Conservation (phyloP, 2,797 vertebrate genomes). For the Sarcoramphus papa region DNA sequence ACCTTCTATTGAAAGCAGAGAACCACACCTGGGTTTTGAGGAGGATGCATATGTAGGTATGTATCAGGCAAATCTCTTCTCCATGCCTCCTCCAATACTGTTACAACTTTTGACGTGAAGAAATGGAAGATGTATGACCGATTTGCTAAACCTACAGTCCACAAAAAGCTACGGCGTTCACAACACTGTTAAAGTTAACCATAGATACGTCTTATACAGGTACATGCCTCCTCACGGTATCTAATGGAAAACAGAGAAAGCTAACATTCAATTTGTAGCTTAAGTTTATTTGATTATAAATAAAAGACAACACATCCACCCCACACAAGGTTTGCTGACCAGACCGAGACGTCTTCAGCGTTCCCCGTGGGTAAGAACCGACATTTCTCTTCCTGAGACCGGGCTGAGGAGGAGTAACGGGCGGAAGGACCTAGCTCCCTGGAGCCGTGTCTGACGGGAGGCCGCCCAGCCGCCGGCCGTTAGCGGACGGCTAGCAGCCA, state of each 20-base stretch:
- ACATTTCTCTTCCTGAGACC: rapidly evolving
- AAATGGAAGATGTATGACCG: rapidly evolving
- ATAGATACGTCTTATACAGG: rapidly evolving
- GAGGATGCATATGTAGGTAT: rapidly evolving
- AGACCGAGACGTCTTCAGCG: rapidly evolving
- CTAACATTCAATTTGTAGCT: neutral
- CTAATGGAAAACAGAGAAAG: neutral
- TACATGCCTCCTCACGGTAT: rapidly evolving
- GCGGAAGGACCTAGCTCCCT: rapidly evolving
- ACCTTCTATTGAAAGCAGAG: neutral
- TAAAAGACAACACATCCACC: too few species aligned
- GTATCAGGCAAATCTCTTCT: too few species aligned
- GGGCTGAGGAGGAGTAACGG: rapidly evolving
- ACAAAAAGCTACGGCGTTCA: too few species aligned
- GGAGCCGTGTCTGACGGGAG: rapidly evolving
- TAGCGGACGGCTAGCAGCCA: rapidly evolving
- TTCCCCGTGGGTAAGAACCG: rapidly evolving
- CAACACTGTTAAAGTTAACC: neutral
- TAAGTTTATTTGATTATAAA: neutral
- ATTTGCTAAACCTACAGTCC: rapidly evolving
- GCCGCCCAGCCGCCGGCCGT: neutral
- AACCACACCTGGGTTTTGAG: neutral
- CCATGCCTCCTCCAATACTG: too few species aligned
- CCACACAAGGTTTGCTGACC: neutral
- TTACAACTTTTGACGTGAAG: rapidly evolving